Evolutionary conservation across 2,888 invertebrate genomes (phyloP).

Genomic region (Sinohyriopsis cumingii): DNA sequence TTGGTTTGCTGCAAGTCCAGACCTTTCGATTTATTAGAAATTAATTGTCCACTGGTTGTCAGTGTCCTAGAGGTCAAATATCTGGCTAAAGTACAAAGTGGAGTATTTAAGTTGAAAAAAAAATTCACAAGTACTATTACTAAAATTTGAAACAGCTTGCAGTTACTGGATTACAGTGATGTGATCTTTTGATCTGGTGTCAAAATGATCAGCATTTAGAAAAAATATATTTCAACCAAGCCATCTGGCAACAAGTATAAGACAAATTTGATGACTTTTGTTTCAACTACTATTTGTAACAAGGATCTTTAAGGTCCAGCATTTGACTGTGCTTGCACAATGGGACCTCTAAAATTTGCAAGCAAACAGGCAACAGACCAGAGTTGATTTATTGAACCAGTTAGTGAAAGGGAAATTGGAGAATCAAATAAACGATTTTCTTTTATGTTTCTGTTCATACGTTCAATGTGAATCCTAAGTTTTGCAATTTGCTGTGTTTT

Average conservation of each 20-base stretch:
- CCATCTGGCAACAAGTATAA: constrained; percentile 9
- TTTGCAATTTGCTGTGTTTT: constrained; percentile 20
- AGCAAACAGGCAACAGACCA: constrained; percentile 27
- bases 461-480: constrained; percentile 23
- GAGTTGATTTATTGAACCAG: constrained; percentile 29
- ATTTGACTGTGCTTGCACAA: constrained; percentile 15
- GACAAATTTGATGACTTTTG: constrained; percentile 10
- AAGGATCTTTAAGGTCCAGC: background rate
- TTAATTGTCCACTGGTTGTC: constrained; percentile 17
- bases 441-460: constrained; percentile 19
- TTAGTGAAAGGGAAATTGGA: constrained; percentile 12
- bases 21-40: constrained; percentile 18
- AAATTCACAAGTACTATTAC: constrained; percentile 14
- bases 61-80: constrained; percentile 10
- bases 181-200: too few species aligned
- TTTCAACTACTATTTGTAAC: constrained; percentile 9
- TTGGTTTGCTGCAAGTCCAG: constrained; percentile 19
- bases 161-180: constrained; percentile 13
- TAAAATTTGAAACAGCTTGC: constrained; percentile 15
- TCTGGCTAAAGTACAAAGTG: constrained; percentile 1
- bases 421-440: constrained; percentile 23
- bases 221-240: constrained; percentile 13
- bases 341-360: constrained; percentile 24
- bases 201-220: constrained; percentile 8
- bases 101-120: constrained; percentile 5